phyloP scores from a whole-genome alignment of 1,140 invertebrate species.

The Euschistus heros region DNA sequence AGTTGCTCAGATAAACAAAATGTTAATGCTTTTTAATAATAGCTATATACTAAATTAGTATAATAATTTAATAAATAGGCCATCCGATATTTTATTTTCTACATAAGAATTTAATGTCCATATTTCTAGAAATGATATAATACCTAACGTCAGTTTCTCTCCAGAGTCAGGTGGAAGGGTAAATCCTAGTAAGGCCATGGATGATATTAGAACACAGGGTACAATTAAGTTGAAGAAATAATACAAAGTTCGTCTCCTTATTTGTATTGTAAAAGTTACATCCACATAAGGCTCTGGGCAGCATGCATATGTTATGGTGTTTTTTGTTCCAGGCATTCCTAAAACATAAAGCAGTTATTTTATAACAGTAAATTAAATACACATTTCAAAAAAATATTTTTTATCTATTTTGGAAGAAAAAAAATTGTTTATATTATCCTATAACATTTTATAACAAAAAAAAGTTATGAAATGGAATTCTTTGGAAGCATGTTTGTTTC shows the following conservation, averaged over 20 bases:
- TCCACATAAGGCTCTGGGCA: conserved; percentile 93
- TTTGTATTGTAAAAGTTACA: conserved; percentile 94
- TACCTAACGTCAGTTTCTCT: conserved; percentile 96
- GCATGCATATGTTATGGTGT: conserved; percentile 68
- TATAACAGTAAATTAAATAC: background rate
- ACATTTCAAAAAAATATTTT: no score
- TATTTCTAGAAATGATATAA: background rate
- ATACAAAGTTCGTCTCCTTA: conserved; percentile 90
- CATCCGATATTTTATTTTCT: no score
- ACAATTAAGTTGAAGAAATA: conserved; percentile 99
- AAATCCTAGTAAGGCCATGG: conserved; percentile 95
- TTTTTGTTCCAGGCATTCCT: conserved; percentile 79
- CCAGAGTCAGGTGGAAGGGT: conserved; percentile 96
- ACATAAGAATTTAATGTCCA: no score
- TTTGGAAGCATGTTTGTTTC: no score
- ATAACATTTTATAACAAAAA: no score
- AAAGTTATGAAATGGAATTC: no score
- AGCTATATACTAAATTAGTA: no score
- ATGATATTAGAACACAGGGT: conserved; percentile 95
- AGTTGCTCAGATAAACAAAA: no score
- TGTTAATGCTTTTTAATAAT: no score
- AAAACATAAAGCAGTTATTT: conserved; percentile 29
- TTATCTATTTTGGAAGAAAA: no score
- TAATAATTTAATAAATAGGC: no score
- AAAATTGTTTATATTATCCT: no score